Base-by-base conservation (phyloP, 2,888 invertebrate genomes). In the Monochamus alternatus region DNA sequence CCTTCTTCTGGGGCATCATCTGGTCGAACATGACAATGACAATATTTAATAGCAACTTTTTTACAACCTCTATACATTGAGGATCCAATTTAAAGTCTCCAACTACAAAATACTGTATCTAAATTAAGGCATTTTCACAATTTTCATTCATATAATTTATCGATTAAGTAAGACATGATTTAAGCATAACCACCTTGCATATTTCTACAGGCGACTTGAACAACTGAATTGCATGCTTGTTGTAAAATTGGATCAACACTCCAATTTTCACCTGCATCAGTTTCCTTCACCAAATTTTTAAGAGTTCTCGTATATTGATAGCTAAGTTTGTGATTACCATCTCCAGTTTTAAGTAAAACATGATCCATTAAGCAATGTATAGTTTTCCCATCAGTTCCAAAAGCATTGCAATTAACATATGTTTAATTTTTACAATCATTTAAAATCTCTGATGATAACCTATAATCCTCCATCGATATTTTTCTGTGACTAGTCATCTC, bases 71-170 rank as follows among this genome's bases (percentile, higher is more conserved):
- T 93, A 87, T 96, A 99, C 60, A 99, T 82, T 94, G 94, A 0
- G 97, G 95, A 89, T 98, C 98, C 64, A 98, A 90, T 84, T 96
- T 97, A 87, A 97, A 99, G 89, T 99, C 97, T 83, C 99, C 92
- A 0, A 97, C 96, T 78, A 99, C 93, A 89, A 99, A 99, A 89
- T 98, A 99, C 87, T 99, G 98, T 84, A 99, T 97, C 89, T 98
- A 97, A 75, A 99, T 91, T 60, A 99, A 90, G 8, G 97, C 95
- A 79, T 95, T 93, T 90, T 98, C 97, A 90, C 99, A 99, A 14
- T 95, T 94, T 75, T 93, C 92, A 0, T 93, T 94, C 98, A 99
- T 98, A 59, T 93, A 90, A 91, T 86, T 97, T 95, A 84, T 97
- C 96, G 96, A 99, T 96, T 47, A 99, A 91, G 86, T 99, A 99